Evolutionary conservation across 2,113 vertebrate genomes (phyloP).

Genomic region (Trogon melanurus): DNA sequence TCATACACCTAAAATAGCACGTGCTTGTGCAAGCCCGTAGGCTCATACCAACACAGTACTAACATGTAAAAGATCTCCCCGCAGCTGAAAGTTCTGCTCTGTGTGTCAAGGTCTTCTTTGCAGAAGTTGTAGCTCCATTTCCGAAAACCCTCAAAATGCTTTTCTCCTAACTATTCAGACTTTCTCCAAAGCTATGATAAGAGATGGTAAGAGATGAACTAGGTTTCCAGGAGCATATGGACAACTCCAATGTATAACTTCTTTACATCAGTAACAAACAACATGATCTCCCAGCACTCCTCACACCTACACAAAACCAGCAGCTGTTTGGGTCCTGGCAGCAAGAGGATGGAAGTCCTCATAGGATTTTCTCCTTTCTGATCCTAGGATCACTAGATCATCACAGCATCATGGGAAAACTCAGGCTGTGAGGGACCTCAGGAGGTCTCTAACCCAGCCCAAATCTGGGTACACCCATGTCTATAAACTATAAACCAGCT

Average conservation of each 20-base stretch:
- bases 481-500: not conserved
- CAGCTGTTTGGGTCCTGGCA: not conserved
- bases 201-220: not conserved
- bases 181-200: not conserved
- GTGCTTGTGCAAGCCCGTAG: not conserved
- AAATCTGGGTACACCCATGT: not conserved
- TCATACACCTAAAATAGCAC: not conserved
- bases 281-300: not conserved
- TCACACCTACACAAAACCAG: not conserved
- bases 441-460: not conserved
- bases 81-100: not conserved
- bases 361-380: not conserved
- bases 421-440: not conserved
- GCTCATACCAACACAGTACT: not conserved
- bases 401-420: not conserved
- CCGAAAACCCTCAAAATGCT: not conserved
- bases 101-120: not conserved
- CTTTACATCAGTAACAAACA: not conserved
- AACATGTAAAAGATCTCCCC: not conserved
- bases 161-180: not conserved
- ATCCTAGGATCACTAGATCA: not conserved
- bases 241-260: not conserved
- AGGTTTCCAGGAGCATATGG: not conserved
- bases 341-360: not conserved
- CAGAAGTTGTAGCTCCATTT: not conserved